Evolutionary conservation across 2,888 invertebrate species (phyloP).

Genomic region (Acanthococcus lagerstroemiae): DNA sequence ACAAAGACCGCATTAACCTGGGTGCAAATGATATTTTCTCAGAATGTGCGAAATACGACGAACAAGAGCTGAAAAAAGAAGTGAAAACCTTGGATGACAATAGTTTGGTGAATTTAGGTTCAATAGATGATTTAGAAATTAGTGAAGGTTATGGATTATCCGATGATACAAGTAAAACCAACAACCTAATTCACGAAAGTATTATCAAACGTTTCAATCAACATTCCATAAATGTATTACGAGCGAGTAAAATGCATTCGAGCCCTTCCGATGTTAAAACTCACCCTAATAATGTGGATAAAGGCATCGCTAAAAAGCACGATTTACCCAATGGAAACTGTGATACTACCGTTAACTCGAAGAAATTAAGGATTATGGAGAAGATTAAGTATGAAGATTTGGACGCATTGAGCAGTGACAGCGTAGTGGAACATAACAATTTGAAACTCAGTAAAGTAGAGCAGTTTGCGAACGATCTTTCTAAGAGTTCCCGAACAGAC

Average conservation of each 20-base stretch:
- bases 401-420: background rate
- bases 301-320: background rate
- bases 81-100: slow-evolving; percentile 52
- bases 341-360: slow-evolving; percentile 1
- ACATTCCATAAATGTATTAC: slow-evolving; percentile 88
- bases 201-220: slow-evolving; percentile 94
- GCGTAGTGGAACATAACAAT: slow-evolving; percentile 31
- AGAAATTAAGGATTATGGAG: slow-evolving; percentile 13
- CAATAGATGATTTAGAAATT: slow-evolving; percentile 64
- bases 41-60: slow-evolving; percentile 94
- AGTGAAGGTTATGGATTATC: slow-evolving; percentile 60
- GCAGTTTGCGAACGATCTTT: slow-evolving; percentile 9
- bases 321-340: slow-evolving; percentile 19
- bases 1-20: slow-evolving; percentile 80
- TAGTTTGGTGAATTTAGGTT: slow-evolving; percentile 69
- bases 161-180: slow-evolving; percentile 43
- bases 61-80: slow-evolving; percentile 65
- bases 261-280: background rate
- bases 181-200: slow-evolving; percentile 65
- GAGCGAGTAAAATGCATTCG: slow-evolving; percentile 39
- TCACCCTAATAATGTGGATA: background rate
- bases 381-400: slow-evolving; percentile 22
- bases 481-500: background rate
- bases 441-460: slow-evolving; percentile 31
- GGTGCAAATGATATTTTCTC: slow-evolving; percentile 92